A percentile compares a stretch with the other conserved stretches of the same genome.
phyloP scores from a whole-genome alignment of 2,888 invertebrate genomes.

The Brassicogethes aeneus region DNA sequence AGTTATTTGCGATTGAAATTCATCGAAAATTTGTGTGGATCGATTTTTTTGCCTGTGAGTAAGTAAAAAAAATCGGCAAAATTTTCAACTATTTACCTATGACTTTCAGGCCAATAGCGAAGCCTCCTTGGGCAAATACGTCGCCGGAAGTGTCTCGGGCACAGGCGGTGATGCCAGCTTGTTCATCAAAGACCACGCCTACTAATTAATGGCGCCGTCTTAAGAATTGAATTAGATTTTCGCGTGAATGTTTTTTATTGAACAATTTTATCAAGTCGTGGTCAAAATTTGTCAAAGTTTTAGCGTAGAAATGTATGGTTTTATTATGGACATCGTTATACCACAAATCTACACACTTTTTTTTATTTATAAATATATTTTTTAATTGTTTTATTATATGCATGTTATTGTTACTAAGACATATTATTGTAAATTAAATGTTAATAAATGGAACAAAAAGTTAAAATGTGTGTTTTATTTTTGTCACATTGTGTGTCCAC shows the following conservation, averaged over 20 bases:
- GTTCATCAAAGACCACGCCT: conserved; percentile 94
- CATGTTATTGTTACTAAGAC: neutral
- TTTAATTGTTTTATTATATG: neutral
- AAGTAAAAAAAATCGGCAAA: neutral
- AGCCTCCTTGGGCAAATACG: conserved; percentile 86
- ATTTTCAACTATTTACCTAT: neutral
- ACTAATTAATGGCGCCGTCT: conserved; percentile 57
- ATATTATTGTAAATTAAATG: conserved; percentile 1
- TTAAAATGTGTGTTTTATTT: too few relatives aligned
- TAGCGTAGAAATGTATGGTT: too few relatives aligned
- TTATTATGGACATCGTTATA: too few relatives aligned
- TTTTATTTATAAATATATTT: neutral
- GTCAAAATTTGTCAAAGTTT: too few relatives aligned
- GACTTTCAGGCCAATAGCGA: conserved; percentile 59
- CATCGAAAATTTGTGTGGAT: too few relatives aligned
- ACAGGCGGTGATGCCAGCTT: conserved; percentile 80
- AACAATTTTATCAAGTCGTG: too few relatives aligned
- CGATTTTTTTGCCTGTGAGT: too few relatives aligned
- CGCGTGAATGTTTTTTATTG: too few relatives aligned
- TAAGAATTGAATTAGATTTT: neutral
- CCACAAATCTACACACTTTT: neutral
- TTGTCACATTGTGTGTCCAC: too few relatives aligned
- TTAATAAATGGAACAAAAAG: neutral
- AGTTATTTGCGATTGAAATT: too few relatives aligned
- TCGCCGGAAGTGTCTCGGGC: conserved; percentile 75